Base-by-base conservation (phyloP, 2,797 vertebrate genomes). In the Carcharodon carcharias region DNA sequence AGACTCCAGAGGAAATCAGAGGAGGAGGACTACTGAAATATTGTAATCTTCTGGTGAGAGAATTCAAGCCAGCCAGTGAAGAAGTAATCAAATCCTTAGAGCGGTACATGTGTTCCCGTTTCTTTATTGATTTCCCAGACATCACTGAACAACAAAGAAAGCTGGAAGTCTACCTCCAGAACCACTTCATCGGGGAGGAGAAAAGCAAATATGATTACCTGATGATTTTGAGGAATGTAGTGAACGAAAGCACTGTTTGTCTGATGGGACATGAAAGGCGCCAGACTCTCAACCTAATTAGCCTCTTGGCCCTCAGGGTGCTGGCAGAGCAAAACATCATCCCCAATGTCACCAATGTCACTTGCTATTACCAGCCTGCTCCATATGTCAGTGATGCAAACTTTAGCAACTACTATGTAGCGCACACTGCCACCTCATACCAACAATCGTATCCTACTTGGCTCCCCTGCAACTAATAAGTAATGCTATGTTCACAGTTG, bases 121-220 rank as follows among this genome's bases (percentile, higher is more conserved):
- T 99, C 97, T 99, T 99, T 98, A 99, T 99, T 65, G 99, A 99
- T 98, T 99, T 99, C 97, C 98, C 99, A 0, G 99, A 99, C 97
- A 99, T 99, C 89, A 98, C 98, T 0, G 99, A 99, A 96, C 99
- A 99, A 98, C 99, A 99, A 97, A 98, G 98, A 85, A 99, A 99
- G 96, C 97, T 99, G 97, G 99, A 99, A 97, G 98, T 98, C 96
- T 99, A 99, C 97, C 99, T 99, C 7, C 99, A 99, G 96, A 99
- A 99, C 98, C 99, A 99, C 98, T 99, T 99, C 87, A 98, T 99
- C 0, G 99, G 98, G 0, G 99, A 99, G 96, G 99, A 99, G 97
- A 98, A 98, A 97, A 99, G 98, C 98, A 99, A 99, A 97, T 99
- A 99, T 0, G 98, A 99, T 97, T 99, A 99, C 98, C 98, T 99